phyloP scores from a whole-genome alignment of 2,888 invertebrate species.

The Sipunculus nudus region DNA sequence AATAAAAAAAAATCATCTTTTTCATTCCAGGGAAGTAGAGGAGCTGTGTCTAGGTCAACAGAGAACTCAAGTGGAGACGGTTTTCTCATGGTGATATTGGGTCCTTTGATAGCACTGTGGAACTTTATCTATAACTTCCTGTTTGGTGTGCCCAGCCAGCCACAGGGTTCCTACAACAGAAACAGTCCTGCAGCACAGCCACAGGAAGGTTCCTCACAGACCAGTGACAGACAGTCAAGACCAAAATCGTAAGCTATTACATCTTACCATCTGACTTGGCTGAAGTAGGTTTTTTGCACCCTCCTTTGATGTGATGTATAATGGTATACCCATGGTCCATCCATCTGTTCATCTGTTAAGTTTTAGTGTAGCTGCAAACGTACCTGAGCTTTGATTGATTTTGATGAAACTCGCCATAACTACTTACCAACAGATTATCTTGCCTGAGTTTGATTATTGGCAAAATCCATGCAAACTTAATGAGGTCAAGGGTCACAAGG shows the following conservation, averaged over 20 bases:
- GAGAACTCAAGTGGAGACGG: constrained; percentile 39
- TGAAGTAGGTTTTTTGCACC: too few relatives aligned
- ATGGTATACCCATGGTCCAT: too few relatives aligned
- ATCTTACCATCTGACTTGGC: not conserved
- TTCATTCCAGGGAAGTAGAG: not conserved
- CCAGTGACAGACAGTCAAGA: constrained; percentile 6
- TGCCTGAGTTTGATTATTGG: too few relatives aligned
- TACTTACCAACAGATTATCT: too few relatives aligned
- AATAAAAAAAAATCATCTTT: too few relatives aligned
- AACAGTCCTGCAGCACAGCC: not conserved
- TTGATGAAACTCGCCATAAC: too few relatives aligned
- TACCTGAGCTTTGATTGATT: too few relatives aligned
- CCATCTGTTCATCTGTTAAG: too few relatives aligned
- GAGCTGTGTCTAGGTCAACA: not conserved
- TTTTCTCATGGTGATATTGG: constrained; percentile 72
- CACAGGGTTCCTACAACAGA: not conserved
- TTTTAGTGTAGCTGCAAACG: too few relatives aligned
- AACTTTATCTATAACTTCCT: constrained; percentile 70
- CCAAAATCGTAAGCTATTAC: constrained; percentile 30
- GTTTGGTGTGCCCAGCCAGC: constrained; percentile 54
- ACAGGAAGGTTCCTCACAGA: constrained; percentile 7
- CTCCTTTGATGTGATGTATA: too few relatives aligned
- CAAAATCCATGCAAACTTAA: too few relatives aligned
- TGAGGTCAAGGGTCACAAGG: too few relatives aligned
- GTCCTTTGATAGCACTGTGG: constrained; percentile 72